A percentile compares a stretch with the other conserved stretches of the same genome.
These are phyloP conservation scores for Ranitomeya imitator DNA, from an alignment of 2,113 vertebrate genomes.

Conservation along the genomic window DNA sequence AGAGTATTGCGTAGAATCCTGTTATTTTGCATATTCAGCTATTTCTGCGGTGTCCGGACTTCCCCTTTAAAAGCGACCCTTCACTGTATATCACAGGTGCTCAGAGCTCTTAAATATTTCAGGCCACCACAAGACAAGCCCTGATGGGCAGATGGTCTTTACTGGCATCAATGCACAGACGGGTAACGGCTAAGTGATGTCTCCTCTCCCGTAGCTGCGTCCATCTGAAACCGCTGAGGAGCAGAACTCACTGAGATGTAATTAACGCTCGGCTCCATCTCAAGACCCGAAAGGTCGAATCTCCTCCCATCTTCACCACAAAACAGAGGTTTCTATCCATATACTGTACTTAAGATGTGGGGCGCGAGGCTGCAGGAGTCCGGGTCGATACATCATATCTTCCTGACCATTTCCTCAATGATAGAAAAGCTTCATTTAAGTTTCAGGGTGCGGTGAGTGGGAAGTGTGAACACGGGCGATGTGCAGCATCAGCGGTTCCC, in stretches of 20 bases:
- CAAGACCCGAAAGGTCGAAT: constrained; percentile 21
- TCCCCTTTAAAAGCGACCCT: neutral
- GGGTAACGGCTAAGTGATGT: constrained; percentile 30
- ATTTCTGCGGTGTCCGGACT: neutral
- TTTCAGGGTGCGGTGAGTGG: neutral
- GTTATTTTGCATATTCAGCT: neutral
- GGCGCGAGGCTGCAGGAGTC: neutral
- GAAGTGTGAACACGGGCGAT: constrained; percentile 14
- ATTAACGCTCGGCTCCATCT: constrained; percentile 44
- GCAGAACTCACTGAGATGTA: constrained; percentile 33
- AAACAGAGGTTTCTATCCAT: neutral
- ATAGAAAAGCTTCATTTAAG: constrained; percentile 39
- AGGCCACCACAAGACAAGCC: neutral
- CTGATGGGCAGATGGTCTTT: constrained; percentile 17
- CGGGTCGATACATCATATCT: constrained; percentile 25
- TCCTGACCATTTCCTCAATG: constrained; percentile 35
- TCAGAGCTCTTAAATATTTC: neutral
- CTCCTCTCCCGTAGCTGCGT: neutral
- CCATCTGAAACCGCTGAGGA: constrained; percentile 44
- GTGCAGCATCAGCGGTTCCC: neutral
- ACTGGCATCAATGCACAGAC: neutral
- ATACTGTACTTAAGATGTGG: constrained; percentile 40
- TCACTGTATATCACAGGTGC: neutral
- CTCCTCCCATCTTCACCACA: constrained; percentile 27
- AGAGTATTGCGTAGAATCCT: neutral